Conservation (phyloP, 2,113 vertebrate genomes). For the Oceanodroma tethys region DNA sequence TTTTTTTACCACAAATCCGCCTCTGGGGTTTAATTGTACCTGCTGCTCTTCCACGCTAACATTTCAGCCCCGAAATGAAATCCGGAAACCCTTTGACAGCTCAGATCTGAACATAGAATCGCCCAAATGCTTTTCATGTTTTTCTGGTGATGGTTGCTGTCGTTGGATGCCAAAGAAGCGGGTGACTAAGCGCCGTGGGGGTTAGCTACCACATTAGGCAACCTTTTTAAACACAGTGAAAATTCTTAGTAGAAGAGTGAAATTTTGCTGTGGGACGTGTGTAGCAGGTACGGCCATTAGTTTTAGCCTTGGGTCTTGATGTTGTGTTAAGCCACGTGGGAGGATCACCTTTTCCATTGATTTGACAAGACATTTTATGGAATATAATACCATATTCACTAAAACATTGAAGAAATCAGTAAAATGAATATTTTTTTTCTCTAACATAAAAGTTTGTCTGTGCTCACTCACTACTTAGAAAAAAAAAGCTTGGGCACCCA, state of each 20-base stretch:
- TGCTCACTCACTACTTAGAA: not conserved
- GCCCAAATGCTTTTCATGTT: not conserved
- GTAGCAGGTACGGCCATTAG: accelerated
- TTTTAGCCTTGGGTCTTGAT: not conserved
- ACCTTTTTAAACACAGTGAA: not conserved
- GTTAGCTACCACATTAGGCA: not conserved
- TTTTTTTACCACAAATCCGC: not conserved
- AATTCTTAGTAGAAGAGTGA: accelerated
- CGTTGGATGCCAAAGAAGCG: not conserved
- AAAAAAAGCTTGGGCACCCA: not conserved
- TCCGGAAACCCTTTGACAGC: not conserved
- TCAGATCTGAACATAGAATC: accelerated
- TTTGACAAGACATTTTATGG: not conserved
- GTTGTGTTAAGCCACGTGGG: accelerated
- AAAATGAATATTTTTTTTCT: not conserved
- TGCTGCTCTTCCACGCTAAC: not conserved
- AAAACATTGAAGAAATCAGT: not conserved
- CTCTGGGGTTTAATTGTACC: not conserved
- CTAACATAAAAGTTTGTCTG: not conserved
- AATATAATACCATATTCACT: not conserved
- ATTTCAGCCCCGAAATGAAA: not conserved
- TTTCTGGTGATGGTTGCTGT: not conserved
- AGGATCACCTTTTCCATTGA: not conserved
- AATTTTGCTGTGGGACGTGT: not conserved
- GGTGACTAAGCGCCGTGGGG: not conserved